phyloP scores from a whole-genome alignment of 2,888 invertebrate species.

The Pardosa pseudoannulata region DNA sequence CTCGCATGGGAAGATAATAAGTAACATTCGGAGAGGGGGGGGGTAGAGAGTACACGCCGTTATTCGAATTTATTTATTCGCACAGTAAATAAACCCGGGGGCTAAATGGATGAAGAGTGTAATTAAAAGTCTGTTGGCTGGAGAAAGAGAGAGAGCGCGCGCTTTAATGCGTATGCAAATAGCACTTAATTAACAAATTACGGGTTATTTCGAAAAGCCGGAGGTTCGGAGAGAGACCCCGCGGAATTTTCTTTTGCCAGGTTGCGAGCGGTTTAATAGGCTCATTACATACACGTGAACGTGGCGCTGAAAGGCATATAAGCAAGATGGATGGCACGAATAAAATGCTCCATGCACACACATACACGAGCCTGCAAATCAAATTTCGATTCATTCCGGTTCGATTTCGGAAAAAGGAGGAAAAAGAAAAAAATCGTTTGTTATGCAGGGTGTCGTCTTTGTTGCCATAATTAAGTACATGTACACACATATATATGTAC shows the following conservation, averaged over 20 bases:
- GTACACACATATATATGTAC: no score
- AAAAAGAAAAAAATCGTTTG: no score
- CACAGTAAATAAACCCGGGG: not conserved
- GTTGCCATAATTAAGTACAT: no score
- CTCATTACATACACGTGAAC: not conserved
- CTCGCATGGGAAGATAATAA: no score
- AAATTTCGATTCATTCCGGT: no score
- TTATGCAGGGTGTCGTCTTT: no score
- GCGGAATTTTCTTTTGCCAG: not conserved
- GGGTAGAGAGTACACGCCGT: no score
- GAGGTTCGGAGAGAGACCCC: not conserved
- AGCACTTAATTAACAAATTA: slow-evolving; percentile 11
- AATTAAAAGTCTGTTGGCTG: not conserved
- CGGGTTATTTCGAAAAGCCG: not conserved
- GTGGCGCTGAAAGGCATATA: not conserved
- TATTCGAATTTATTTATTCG: not conserved
- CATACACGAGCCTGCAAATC: no score
- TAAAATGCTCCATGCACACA: no score
- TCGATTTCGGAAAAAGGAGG: no score
- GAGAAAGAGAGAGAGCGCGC: no score
- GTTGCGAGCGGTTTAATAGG: not conserved
- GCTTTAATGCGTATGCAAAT: slow-evolving; percentile 4
- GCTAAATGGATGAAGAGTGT: not conserved
- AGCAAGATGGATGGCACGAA: not conserved
- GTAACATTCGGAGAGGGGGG: no score